These are phyloP conservation scores for Melinaea menophilus DNA, from an alignment of 2,888 invertebrate genomes.

Conservation along the genomic window DNA sequence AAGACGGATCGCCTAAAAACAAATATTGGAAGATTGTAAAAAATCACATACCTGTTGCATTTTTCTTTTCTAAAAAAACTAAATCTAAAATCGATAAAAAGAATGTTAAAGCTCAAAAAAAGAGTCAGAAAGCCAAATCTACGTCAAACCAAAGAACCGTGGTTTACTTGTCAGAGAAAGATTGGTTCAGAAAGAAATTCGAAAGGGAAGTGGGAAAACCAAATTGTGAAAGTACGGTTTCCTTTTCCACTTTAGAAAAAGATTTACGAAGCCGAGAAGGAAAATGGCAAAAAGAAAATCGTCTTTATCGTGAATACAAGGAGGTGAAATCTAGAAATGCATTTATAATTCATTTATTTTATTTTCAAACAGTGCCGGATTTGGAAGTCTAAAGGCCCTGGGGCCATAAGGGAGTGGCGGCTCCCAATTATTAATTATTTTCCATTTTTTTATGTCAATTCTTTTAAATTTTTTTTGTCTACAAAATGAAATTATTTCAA, in stretches of 20 bases:
- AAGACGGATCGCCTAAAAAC: neutral
- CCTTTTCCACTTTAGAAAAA: neutral
- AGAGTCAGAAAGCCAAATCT: neutral
- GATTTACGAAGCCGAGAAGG: neutral
- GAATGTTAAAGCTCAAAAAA: neutral
- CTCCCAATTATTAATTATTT: no score
- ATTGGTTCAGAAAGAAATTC: constrained; percentile 32
- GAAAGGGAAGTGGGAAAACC: constrained; percentile 30
- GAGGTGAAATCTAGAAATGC: neutral
- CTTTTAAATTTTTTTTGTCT: no score
- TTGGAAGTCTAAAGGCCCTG: no score
- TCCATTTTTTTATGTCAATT: no score
- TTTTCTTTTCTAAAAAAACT: no score
- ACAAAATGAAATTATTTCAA: no score
- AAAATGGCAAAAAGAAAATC: constrained; percentile 7
- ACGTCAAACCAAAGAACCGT: neutral
- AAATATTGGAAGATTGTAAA: constrained; percentile 4
- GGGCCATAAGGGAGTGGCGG: no score
- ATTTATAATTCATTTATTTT: no score
- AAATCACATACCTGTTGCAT: neutral
- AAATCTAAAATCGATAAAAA: no score
- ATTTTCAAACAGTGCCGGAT: no score
- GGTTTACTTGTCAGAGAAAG: constrained; percentile 15
- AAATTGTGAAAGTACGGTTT: neutral
- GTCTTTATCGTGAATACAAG: neutral